Conservation (phyloP, 1,140 invertebrate species). For the Bombus sibiricus region DNA sequence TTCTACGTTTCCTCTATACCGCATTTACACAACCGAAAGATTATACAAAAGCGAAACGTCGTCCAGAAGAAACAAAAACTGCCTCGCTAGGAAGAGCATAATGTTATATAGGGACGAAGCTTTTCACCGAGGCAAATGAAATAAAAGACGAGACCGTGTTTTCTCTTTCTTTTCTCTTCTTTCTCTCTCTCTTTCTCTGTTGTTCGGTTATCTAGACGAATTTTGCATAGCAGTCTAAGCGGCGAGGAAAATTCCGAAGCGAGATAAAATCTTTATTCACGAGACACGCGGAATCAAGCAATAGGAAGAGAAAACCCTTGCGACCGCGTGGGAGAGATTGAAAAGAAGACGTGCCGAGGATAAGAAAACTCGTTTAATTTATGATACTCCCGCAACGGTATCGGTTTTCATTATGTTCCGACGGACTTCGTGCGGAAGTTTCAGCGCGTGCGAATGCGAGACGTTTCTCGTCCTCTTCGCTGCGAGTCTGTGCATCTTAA, state of each 20-base stretch:
- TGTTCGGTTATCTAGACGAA: conserved; percentile 23
- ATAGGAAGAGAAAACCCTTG: conserved; percentile 8
- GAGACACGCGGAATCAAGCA: conserved; percentile 36
- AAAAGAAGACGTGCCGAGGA: conserved; percentile 36
- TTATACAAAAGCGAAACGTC: neutral
- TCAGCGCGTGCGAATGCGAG: conserved; percentile 7
- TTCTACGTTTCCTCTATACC: too few relatives aligned
- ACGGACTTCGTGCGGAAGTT: conserved; percentile 14
- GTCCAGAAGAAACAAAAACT: neutral
- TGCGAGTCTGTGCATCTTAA: neutral
- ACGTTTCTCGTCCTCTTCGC: neutral
- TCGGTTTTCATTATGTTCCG: conserved; percentile 40
- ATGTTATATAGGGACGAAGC: neutral
- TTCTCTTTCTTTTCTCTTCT: neutral
- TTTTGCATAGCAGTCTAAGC: conserved; percentile 23
- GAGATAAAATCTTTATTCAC: conserved; percentile 46
- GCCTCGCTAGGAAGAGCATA: neutral
- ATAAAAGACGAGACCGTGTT: neutral
- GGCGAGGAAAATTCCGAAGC: conserved; percentile 11
- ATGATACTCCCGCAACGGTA: conserved; percentile 10
- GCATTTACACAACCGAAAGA: neutral
- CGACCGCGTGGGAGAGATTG: conserved; percentile 32
- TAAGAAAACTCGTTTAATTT: conserved; percentile 50
- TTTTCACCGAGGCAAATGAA: neutral
- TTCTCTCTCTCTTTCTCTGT: neutral